Conservation (phyloP, 2,797 vertebrate species). For the Apogon talboti region DNA sequence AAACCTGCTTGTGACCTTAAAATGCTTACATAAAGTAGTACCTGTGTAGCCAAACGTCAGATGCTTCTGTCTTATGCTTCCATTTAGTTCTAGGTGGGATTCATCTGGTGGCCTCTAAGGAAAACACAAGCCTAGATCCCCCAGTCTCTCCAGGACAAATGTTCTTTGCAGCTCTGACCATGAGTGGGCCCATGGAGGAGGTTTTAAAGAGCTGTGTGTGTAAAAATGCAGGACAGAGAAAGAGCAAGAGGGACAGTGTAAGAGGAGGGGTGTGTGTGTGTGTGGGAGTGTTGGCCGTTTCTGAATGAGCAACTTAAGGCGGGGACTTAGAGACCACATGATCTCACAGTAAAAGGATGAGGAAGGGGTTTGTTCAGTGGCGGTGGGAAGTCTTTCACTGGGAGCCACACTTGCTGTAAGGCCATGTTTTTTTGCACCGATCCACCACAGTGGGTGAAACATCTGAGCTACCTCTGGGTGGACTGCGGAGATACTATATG, state of each 20-base stretch:
- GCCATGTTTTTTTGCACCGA: no score
- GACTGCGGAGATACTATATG: no score
- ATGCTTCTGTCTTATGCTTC: conserved; percentile 49
- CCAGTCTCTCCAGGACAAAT: conserved; percentile 43
- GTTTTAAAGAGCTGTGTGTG: conserved; percentile 42
- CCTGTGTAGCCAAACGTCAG: conserved; percentile 58
- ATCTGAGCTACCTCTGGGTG: no score
- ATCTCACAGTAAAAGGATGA: conserved; percentile 12
- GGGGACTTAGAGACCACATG: conserved; percentile 61
- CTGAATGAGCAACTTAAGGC: conserved; percentile 69
- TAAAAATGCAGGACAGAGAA: conserved; percentile 30
- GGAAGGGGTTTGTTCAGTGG: conserved; percentile 16
- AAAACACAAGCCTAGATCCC: conserved; percentile 35
- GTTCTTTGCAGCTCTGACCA: conserved; percentile 39
- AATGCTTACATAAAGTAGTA: conserved; percentile 55
- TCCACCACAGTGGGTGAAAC: no score
- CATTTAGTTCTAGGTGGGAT: conserved; percentile 44
- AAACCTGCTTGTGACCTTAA: conserved; percentile 7
- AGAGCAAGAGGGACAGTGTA: conserved; percentile 19
- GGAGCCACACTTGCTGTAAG: no score
- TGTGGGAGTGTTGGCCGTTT: conserved; percentile 37
- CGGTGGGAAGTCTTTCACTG: neutral
- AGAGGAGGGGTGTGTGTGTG: conserved; percentile 19
- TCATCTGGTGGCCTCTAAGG: conserved; percentile 42
- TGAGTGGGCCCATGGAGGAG: conserved; percentile 60